phyloP scores from a whole-genome alignment of 1,140 invertebrate genomes.

The Trachymyrmex cornetzi region DNA sequence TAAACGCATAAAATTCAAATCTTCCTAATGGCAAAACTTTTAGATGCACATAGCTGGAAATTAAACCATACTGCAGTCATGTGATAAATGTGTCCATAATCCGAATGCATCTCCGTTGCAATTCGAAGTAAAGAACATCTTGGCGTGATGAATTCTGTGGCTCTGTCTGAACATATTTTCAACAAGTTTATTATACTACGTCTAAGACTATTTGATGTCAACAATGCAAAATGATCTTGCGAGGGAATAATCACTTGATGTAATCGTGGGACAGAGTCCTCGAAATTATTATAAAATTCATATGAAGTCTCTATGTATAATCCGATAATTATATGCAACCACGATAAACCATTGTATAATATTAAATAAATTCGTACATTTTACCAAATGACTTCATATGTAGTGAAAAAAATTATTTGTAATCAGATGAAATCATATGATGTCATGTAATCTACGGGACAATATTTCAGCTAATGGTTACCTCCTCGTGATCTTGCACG shows the following conservation, averaged over 20 bases:
- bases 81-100: constrained; percentile 61
- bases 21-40: constrained; percentile 58
- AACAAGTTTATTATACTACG: constrained; percentile 10
- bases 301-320: too few relatives aligned
- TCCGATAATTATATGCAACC: too few relatives aligned
- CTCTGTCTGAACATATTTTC: constrained; percentile 26
- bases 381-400: too few relatives aligned
- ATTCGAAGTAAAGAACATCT: constrained; percentile 34
- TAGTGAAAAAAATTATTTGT: too few relatives aligned
- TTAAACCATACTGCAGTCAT: constrained; percentile 41
- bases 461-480: too few relatives aligned
- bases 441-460: too few relatives aligned
- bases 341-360: too few relatives aligned
- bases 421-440: too few relatives aligned
- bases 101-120: constrained; percentile 36
- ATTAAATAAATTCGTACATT: too few relatives aligned
- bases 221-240: neutral
- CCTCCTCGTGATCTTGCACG: neutral
- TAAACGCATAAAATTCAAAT: constrained; percentile 64
- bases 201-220: constrained; percentile 4
- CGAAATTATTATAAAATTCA: too few relatives aligned
- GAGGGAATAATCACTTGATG: too few relatives aligned
- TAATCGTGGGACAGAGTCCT: too few relatives aligned
- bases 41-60: constrained; percentile 57
- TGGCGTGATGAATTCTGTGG: constrained; percentile 18